Base-by-base conservation (phyloP, 2,113 vertebrate genomes). In the Vidua chalybeata region DNA sequence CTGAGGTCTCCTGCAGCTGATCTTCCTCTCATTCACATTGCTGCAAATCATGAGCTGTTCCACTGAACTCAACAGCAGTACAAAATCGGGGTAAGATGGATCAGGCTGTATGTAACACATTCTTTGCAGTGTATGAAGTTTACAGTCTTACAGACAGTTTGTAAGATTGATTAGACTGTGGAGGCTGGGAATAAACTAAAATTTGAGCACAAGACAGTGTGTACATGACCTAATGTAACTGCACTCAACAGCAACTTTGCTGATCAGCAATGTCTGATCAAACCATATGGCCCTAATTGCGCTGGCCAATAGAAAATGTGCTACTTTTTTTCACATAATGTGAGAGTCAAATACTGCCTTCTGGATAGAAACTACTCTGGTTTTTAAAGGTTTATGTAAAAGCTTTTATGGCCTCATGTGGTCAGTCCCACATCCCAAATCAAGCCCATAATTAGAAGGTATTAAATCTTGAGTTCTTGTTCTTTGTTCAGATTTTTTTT, bases 241-340 rank as follows among this genome's bases (percentile, higher is more conserved):
- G 16, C 14, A 41, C 13, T 46, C 26, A n/a, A 2, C 11, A 68
- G 5, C 66, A 64, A 13, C 35, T 76, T 49, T 52, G 62, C 69
- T 82, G 21, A 41, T 37, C 56, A 84, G 30, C 18, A 78, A 20
- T 27, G 15, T 43, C 51, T 82, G 46, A 46, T 67, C 28, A n/a
- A 94, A 62, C 27, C 19, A n/a, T 22, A 35, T 4, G 37, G 28
- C 16, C 55, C 19, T 49, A 27, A n/a, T 22, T 0, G 0, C 28
- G 23, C 2, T 16, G 10, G 18, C 11, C 52, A 72, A 37, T 13
- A 51, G n/a, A 67, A 51, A 30, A 31, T 26, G 18, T 16, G 9
- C 7, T 28, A 21, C 35, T 13, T 31, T 51, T 66, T 74, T 77
- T 24, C 56, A 72, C 21, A 39, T 30, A 16, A 5, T n/a, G 7